Evolutionary conservation across 2,888 invertebrate genomes (phyloP), one percentile per base, ranked within the genome.

Genomic region (Rhagonycha fulva): DNA sequence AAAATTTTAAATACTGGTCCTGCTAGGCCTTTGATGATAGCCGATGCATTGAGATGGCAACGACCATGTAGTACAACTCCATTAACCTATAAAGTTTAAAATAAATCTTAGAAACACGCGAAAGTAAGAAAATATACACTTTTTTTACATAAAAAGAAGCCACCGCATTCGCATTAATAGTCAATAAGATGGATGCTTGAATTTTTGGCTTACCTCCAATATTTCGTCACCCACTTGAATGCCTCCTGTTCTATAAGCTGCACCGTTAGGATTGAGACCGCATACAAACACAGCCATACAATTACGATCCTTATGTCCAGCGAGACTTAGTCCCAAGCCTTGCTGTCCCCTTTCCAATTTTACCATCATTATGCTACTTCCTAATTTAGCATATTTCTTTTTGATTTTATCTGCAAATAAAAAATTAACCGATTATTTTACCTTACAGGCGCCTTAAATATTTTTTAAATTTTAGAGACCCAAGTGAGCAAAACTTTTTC

Each of bases 271-370:
- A 87, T 98, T 94, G 72, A 99, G 90, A n/a, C 98, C 98, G 82
- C 97, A 98, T 28, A 99, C 93, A 88, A 98, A 98, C 76, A 98
- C 98, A 26, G 97, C 97, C 98, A 98, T 98, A 84, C 95, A 94
- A 85, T 93, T 95, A 68, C 98, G 92, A 88, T 98, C 98, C 84
- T 95, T 92, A 89, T 98, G 98, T 0, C 98, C 99, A 0, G 98
- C 97, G 80, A 99, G 89, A 73, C 96, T 96, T 79, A 99, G 91
- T 3, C 99, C 99, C 72, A 99, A 90, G 0, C 94, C 95, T 76
- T 92, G 92, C 26, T 92, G 90, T 30, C 93, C 92, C 72, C 95
- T 91, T 84, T 94, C 93, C 82, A 98, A 87, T 80, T 93, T 94
- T 68, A 97, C 93, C 85, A 95, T 90, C 70, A 94, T 89, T 76